Base-by-base conservation (phyloP, 2,113 vertebrate genomes). In the Eclectus roratus region DNA sequence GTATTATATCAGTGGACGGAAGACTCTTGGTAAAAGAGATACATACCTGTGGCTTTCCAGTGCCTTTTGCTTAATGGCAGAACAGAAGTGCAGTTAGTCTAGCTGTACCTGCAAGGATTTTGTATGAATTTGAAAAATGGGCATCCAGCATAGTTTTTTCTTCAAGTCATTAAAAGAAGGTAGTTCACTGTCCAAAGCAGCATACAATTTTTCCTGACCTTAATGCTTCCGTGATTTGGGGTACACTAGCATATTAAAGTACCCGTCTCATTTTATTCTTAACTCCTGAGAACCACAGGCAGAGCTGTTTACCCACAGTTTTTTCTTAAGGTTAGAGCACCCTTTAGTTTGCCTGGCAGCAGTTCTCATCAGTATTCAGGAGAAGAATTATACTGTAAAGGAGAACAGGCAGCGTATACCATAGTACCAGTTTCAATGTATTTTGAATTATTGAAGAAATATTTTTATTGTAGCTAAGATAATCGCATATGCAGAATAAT, bases 381-480 rank as follows among this genome's bases (percentile, higher is more conserved):
- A 87, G 25, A 23, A 90, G 52, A 81, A 77, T 39, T 39, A 63
- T 28, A 73, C 11, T 27, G 11, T 37, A 56, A 61, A 74, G 33
- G 50, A 88, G 24, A 81, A 7, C 16, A 92, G 37, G 27, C 7
- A 88, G 33, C 24, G 18, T 17, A 52, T 24, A 63, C 13, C 23
- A 50, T 20, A 83, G 13, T 55, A 91, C 2, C 6, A 15, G 27
- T 82, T 89, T 77, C 17, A 73, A n/a, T 73, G 18, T 29, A 80
- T 56, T 81, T 85, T 91, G 53, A 87, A 58, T 78, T 92, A 85
- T 53, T 80, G 69, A 85, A 88, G 20, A 91, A 89, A 85, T 80
- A 77, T 47, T 85, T 94, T 92, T 91, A 82, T 60, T 91, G 31
- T 53, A 74, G 16, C 19, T 71, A 89, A 81, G 37, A 49, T 58